These are phyloP conservation scores for Fragum fragum DNA, from an alignment of 2,888 invertebrate genomes.

Conservation along the genomic window DNA sequence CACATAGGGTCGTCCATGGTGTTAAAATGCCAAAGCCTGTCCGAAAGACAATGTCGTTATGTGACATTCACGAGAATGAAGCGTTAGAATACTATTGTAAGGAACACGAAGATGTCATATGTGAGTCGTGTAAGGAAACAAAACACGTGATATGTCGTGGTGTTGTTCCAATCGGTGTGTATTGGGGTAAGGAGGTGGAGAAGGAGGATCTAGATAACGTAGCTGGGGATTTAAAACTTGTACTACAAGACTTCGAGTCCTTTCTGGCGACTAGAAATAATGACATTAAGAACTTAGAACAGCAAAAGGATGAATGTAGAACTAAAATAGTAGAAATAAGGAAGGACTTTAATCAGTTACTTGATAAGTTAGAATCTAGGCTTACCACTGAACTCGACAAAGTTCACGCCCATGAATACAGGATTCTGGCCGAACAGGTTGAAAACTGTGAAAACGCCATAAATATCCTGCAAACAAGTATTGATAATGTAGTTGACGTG, in stretches of 20 bases:
- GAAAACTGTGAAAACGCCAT: conserved; percentile 46
- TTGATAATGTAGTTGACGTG: conserved; percentile 34
- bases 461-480: conserved; percentile 8
- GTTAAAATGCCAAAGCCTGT: conserved; percentile 62
- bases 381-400: conserved; percentile 34
- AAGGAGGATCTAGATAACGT: conserved; percentile 43
- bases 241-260: conserved; percentile 45
- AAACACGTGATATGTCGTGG: conserved; percentile 47
- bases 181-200: conserved; percentile 50
- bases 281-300: conserved; percentile 43
- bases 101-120: conserved; percentile 55
- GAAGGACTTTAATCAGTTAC: conserved; percentile 48
- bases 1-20: conserved; percentile 57
- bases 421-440: conserved; percentile 44
- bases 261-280: conserved; percentile 38
- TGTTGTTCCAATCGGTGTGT: conserved; percentile 46
- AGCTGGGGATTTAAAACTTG: conserved; percentile 10
- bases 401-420: conserved; percentile 34
- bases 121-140: conserved; percentile 49
- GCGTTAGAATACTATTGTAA: conserved; percentile 54
- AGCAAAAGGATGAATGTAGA: conserved; percentile 39
- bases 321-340: conserved; percentile 34
- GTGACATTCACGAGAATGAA: conserved; percentile 53
- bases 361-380: conserved; percentile 50
- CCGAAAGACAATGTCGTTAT: conserved; percentile 49